Conservation (phyloP, 1,140 invertebrate species). For the Vanessa atalanta region DNA sequence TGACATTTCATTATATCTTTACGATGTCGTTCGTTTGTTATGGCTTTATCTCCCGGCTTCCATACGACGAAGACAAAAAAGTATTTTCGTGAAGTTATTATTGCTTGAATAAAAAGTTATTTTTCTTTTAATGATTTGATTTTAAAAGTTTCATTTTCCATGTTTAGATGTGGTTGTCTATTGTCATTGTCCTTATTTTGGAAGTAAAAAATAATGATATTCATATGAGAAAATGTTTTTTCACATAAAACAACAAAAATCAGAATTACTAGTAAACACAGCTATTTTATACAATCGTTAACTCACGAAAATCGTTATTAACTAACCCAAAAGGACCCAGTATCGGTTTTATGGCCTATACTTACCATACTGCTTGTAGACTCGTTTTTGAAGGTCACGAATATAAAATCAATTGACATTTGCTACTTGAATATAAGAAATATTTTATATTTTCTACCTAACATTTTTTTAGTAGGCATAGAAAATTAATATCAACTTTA, state of each 20-base stretch:
- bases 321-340: constrained; percentile 23
- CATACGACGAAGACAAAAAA: constrained; percentile 16
- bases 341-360: constrained; percentile 38
- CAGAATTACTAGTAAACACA: background rate
- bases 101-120: background rate
- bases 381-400: constrained; percentile 30
- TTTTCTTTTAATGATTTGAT: no score
- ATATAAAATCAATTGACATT: constrained; percentile 28
- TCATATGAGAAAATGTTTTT: no score
- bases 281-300: background rate
- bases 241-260: background rate
- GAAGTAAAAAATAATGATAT: no score
- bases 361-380: constrained; percentile 19
- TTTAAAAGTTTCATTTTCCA: no score
- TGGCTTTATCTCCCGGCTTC: constrained; percentile 19
- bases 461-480: background rate
- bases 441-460: background rate
- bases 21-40: constrained; percentile 47
- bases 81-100: constrained; percentile 9
- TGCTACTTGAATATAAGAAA: constrained; percentile 1
- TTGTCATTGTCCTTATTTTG: no score
- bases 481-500: background rate
- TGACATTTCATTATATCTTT: constrained; percentile 54
- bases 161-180: no score
- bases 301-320: constrained; percentile 32